Percentiles rank a stretch among this genome's conserved stretches.
phyloP scores from a whole-genome alignment of 2,888 invertebrate species.

The Drosophila tanythrix region DNA sequence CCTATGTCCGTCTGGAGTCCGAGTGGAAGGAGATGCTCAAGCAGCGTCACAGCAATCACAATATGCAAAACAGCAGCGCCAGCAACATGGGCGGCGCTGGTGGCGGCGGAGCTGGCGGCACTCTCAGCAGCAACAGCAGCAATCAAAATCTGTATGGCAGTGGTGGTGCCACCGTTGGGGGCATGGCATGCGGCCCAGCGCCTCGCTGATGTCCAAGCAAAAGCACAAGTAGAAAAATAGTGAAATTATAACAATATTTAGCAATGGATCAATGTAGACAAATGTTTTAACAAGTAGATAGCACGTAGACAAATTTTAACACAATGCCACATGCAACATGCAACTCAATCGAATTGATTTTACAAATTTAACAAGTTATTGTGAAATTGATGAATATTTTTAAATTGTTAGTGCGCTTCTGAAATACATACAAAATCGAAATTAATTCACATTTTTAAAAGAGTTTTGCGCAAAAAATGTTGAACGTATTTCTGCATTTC shows the following conservation, averaged over 20 bases:
- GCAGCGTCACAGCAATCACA: conserved; percentile 74
- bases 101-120: background rate
- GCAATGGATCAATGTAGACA: conserved; percentile 32
- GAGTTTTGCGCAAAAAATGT: background rate
- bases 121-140: conserved; percentile 24
- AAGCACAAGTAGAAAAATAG: conserved; percentile 68
- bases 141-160: conserved; percentile 35
- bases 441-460: background rate
- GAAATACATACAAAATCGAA: background rate
- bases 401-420: background rate
- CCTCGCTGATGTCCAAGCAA: conserved; percentile 57
- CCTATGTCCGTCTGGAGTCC: conserved; percentile 90
- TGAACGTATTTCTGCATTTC: conserved; percentile 30
- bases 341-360: conserved; percentile 6
- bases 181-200: conserved; percentile 28
- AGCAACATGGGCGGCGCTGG: conserved; percentile 13
- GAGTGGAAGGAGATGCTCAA: conserved; percentile 89
- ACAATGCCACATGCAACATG: conserved; percentile 10
- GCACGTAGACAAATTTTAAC: conserved; percentile 18
- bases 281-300: conserved; percentile 39
- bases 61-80: conserved; percentile 17
- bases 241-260: conserved; percentile 15
- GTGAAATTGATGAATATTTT: background rate
- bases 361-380: background rate
- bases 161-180: conserved; percentile 21